Percentiles rank a stretch among this genome's conserved stretches.
These are phyloP conservation scores for Neelides sp. DNA, from an alignment of 1,140 invertebrate species.

Conservation along the genomic window DNA sequence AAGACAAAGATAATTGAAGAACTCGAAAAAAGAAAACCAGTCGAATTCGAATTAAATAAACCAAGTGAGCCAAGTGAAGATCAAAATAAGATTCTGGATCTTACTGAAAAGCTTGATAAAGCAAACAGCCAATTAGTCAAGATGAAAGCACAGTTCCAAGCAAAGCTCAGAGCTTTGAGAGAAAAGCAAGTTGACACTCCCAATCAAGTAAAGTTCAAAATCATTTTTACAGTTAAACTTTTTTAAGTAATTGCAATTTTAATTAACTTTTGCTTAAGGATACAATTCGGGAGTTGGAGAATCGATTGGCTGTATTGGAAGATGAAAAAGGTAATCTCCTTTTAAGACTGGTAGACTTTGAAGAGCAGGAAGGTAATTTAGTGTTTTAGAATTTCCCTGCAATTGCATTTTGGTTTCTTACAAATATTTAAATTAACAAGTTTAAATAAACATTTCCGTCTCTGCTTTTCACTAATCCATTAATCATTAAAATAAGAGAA, in stretches of 20 bases:
- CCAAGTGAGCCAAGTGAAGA: no score
- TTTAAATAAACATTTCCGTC: no score
- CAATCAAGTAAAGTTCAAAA: not conserved
- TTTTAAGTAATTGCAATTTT: constrained; percentile 12
- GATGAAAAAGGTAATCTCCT: constrained; percentile 81
- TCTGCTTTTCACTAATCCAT: no score
- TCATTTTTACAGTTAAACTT: constrained; percentile 8
- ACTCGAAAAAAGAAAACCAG: no score
- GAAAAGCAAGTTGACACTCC: constrained; percentile 10
- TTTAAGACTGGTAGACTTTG: constrained; percentile 62
- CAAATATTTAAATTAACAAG: no score
- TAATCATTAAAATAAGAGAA: no score
- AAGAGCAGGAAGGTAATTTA: constrained; percentile 23
- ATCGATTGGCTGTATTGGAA: constrained; percentile 67
- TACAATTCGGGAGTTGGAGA: constrained; percentile 56
- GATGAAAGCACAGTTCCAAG: constrained; percentile 13
- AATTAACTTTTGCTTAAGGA: constrained; percentile 38
- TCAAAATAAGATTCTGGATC: no score
- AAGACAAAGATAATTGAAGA: no score
- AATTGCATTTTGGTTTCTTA: no score
- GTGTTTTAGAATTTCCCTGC: no score
- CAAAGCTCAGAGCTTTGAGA: constrained; percentile 14
- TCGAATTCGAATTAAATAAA: no score
- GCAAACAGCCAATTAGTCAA: not conserved
- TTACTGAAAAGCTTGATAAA: not conserved